A percentile compares a stretch with the other conserved stretches of the same genome.
Conservation (phyloP, 2,113 vertebrate species). For the Myocastor coypus region DNA sequence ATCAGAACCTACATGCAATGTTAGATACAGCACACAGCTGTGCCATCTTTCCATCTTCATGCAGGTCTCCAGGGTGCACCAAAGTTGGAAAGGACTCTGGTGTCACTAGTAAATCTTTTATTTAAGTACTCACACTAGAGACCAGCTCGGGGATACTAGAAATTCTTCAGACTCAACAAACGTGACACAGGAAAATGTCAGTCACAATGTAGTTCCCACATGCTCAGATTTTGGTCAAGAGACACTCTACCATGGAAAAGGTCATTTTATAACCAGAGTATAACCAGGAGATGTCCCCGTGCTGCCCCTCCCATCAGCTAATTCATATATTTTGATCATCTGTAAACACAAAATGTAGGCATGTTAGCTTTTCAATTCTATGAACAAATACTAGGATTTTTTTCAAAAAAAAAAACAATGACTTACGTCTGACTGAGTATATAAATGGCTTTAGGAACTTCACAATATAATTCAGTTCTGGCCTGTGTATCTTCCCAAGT, state of each 20-base stretch:
- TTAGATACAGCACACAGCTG: not conserved
- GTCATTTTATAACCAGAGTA: not conserved
- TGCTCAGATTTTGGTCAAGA: not conserved
- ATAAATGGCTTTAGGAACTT: conserved; percentile 80
- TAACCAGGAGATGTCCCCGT: not conserved
- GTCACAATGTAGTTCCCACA: not conserved
- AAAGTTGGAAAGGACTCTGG: not conserved
- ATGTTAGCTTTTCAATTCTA: not conserved
- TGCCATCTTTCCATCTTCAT: not conserved
- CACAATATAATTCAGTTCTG: conserved; percentile 80
- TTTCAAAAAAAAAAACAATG: conserved; percentile 44
- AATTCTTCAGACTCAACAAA: not conserved
- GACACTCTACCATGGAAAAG: not conserved
- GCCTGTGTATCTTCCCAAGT: conserved; percentile 74
- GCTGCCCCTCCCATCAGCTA: not conserved
- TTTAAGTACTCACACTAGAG: not conserved
- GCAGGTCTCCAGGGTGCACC: not conserved
- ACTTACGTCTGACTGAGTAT: conserved; percentile 83
- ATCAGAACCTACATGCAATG: not conserved
- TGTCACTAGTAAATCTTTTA: not conserved
- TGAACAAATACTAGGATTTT: not conserved
- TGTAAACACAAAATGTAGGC: not conserved
- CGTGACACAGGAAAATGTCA: not conserved
- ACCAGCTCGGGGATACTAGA: not conserved
- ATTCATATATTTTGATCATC: conserved; percentile 32